These are phyloP conservation scores for Pseudomugil gertrudae DNA, from an alignment of 2,797 vertebrate genomes.

Conservation along the genomic window DNA sequence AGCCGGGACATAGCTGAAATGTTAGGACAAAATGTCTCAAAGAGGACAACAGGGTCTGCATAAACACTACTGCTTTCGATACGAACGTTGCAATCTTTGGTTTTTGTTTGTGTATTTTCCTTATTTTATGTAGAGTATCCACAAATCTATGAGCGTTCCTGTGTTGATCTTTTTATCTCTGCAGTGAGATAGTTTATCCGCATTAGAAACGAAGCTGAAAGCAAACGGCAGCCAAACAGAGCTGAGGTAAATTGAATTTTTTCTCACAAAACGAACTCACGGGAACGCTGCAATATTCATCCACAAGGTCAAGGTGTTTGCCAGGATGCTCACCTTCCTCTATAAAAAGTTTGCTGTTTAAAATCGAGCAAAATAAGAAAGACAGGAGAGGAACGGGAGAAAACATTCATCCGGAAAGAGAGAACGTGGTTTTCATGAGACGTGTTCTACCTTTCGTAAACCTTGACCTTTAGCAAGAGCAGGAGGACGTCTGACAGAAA, in stretches of 20 bases:
- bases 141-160: too few relatives aligned
- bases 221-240: slow-evolving; percentile 26
- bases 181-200: too few relatives aligned
- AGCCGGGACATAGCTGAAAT: too few relatives aligned
- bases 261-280: slow-evolving; percentile 32
- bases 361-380: slow-evolving; percentile 50
- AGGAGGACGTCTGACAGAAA: slow-evolving; percentile 21
- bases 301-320: slow-evolving; percentile 62
- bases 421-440: slow-evolving; percentile 41
- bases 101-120: background rate
- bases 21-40: too few relatives aligned
- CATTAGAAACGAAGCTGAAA: slow-evolving; percentile 23
- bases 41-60: too few relatives aligned
- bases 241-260: slow-evolving; percentile 43
- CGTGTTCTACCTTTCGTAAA: slow-evolving; percentile 54
- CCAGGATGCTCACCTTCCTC: slow-evolving; percentile 34
- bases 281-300: slow-evolving; percentile 47
- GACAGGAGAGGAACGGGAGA: slow-evolving; percentile 8
- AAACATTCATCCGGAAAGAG: slow-evolving; percentile 34
- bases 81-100: too few relatives aligned
- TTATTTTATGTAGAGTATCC: background rate
- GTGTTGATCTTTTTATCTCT: too few relatives aligned
- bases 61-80: too few relatives aligned
- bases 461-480: slow-evolving; percentile 52
- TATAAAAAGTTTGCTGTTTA: slow-evolving; percentile 31